Base-by-base conservation (phyloP, 2,797 vertebrate genomes). In the Hydrocynus forskahlii region DNA sequence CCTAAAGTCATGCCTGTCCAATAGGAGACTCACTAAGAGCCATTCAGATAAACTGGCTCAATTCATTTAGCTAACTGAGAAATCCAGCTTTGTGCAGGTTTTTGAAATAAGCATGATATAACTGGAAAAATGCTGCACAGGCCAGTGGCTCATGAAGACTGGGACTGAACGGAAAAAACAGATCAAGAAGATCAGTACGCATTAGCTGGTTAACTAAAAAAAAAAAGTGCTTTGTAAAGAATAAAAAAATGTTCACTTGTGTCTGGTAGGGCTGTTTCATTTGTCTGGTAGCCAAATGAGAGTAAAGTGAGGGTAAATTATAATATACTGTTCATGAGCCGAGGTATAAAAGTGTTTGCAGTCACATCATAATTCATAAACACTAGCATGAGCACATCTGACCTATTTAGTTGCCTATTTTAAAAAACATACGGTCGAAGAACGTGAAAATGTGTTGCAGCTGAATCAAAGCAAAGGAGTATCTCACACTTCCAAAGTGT, bases 401-500 rank as follows among this genome's bases (percentile, higher is more conserved):
- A 71, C 45, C 25, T 72, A 52, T 17, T 1, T 17, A 13, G 13
- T 10, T 55, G 50, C 16, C 48, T 38, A 35, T n/a, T 55, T 19
- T 23, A 74, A 21, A 23, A 14, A 1, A 64, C 29, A 48, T 5
- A 48, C 29, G 6, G 40, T 16, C 71, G 40, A 72, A 35, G 14
- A 17, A 19, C 7, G 50, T 21, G 7, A 14, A 25, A 72, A 35
- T 45, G n/a, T 0, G 17, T 40, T 82, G 75, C 25, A 55, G 29
- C n/a, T 52, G 10, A 54, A 60, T 76, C 5, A 69, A 76, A 71
- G 66, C 68, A 8, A 64, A 57, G 76, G 25, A 12, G 40, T 21
- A 59, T 80, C 50, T 80, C 70, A 57, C 55, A 8, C 50, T 64
- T 68, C 55, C 67, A 64, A 60, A 43, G 78, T 57, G 63, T 40